Conservation (phyloP, 2,888 invertebrate species). For the Acanthopleura granulata region DNA sequence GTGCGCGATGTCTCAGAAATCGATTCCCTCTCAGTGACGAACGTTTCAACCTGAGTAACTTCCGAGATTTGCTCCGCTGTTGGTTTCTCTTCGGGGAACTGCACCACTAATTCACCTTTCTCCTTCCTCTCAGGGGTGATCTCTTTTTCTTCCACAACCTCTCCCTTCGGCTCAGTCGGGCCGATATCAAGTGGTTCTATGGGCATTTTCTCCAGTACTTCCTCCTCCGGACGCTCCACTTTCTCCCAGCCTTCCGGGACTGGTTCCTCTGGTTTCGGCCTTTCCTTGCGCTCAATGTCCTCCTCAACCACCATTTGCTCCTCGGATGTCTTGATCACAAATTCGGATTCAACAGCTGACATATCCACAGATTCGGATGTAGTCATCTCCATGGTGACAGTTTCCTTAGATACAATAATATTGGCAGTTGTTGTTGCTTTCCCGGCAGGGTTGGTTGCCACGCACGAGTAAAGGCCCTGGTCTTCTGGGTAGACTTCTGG, state of each 20-base stretch:
- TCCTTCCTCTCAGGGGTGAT: slow-evolving; percentile 7
- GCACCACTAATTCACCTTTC: not conserved
- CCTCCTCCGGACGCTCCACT: slow-evolving; percentile 6
- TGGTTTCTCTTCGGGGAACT: not conserved
- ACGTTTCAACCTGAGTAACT: slow-evolving; percentile 5
- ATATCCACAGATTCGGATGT: not conserved
- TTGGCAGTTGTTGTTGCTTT: slow-evolving; percentile 81
- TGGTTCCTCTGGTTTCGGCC: not conserved
- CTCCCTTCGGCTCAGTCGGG: not conserved
- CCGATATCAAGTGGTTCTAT: slow-evolving; percentile 2
- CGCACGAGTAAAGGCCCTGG: slow-evolving; percentile 78
- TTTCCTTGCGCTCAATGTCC: not conserved
- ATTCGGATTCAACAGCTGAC: slow-evolving; percentile 15
- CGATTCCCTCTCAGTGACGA: not conserved
- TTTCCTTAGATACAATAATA: slow-evolving; percentile 45
- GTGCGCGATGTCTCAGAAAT: not conserved
- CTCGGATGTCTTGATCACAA: slow-evolving; percentile 10
- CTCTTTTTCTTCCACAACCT: slow-evolving; percentile 15
- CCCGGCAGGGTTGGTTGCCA: slow-evolving; percentile 84
- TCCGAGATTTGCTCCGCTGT: not conserved
- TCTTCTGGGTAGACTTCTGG: slow-evolving; percentile 69
- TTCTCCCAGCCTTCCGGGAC: not conserved
- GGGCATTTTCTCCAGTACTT: slow-evolving; percentile 32
- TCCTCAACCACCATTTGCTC: slow-evolving; percentile 11
- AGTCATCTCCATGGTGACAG: not conserved